phyloP scores from a whole-genome alignment of 2,888 invertebrate species.

The Rhopalosiphum nymphaeae region DNA sequence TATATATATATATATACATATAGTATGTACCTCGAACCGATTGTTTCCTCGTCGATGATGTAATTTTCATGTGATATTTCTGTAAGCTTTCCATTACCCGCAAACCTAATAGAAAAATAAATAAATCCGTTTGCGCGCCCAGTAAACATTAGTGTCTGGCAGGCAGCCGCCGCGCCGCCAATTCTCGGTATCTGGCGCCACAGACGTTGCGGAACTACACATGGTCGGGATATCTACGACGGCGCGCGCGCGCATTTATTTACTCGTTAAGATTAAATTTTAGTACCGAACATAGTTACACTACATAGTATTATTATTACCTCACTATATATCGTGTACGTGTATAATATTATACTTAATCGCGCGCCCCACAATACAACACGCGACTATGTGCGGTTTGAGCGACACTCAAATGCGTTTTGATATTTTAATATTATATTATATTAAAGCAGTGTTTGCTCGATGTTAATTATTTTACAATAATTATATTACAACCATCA shows the following conservation, averaged over 20 bases:
- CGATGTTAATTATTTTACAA: background rate
- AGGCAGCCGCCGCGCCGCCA: background rate
- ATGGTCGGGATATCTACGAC: background rate
- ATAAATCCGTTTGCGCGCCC: background rate
- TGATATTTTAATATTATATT: background rate
- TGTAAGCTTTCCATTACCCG: background rate
- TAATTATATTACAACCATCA: background rate
- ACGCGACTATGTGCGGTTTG: background rate
- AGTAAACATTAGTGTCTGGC: background rate
- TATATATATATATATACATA: background rate
- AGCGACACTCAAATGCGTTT: background rate
- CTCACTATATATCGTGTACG: background rate
- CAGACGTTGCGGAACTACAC: background rate
- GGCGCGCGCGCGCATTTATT: background rate
- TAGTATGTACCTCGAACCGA: background rate
- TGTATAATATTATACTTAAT: background rate
- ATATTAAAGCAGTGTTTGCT: background rate
- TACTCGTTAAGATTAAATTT: slow-evolving; percentile 7
- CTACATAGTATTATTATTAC: background rate
- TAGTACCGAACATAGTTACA: background rate
- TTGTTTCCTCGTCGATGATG: background rate
- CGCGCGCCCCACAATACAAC: background rate
- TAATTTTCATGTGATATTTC: background rate
- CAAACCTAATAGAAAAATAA: background rate
- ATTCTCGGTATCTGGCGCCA: background rate